Percentiles rank a stretch among this genome's conserved stretches.
phyloP scores from a whole-genome alignment of 1,140 invertebrate genomes.

The Penaeus chinensis region DNA sequence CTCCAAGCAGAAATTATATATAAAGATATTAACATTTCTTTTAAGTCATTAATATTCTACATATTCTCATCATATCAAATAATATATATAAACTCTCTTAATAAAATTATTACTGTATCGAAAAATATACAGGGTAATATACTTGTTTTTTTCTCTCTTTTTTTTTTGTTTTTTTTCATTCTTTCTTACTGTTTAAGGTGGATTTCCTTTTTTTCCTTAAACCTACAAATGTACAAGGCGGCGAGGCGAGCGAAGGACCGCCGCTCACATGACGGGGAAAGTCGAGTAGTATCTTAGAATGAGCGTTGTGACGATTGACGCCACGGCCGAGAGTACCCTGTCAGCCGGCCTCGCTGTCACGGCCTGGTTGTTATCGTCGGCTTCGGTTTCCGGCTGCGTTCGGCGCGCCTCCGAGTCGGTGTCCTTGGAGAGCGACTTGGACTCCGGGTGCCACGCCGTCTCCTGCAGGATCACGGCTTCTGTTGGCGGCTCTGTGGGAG shows the following conservation, averaged over 20 bases:
- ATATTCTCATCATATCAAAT: no score
- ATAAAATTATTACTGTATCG: no score
- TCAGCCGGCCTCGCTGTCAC: constrained; percentile 44
- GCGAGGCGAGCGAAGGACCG: neutral
- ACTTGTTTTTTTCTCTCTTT: no score
- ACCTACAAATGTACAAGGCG: neutral
- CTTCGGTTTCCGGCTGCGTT: neutral
- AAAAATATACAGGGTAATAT: no score
- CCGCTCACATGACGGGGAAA: constrained; percentile 2
- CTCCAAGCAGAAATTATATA: no score
- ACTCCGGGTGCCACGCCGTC: constrained; percentile 38
- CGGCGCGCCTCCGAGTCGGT: constrained; percentile 39
- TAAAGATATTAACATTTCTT: no score
- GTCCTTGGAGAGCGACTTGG: constrained; percentile 50
- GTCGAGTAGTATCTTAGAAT: constrained; percentile 47
- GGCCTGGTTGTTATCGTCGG: constrained; percentile 24
- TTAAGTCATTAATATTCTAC: no score
- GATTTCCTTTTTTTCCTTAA: neutral
- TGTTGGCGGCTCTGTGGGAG: constrained; percentile 9
- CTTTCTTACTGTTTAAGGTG: no score
- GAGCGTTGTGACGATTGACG: constrained; percentile 46
- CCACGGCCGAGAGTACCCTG: constrained; percentile 46
- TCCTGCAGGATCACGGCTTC: constrained; percentile 24
- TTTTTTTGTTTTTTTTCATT: no score
- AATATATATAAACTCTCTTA: no score